These are phyloP conservation scores for Periophthalmus modestus DNA, from an alignment of 2,113 vertebrate species.

Conservation along the genomic window DNA sequence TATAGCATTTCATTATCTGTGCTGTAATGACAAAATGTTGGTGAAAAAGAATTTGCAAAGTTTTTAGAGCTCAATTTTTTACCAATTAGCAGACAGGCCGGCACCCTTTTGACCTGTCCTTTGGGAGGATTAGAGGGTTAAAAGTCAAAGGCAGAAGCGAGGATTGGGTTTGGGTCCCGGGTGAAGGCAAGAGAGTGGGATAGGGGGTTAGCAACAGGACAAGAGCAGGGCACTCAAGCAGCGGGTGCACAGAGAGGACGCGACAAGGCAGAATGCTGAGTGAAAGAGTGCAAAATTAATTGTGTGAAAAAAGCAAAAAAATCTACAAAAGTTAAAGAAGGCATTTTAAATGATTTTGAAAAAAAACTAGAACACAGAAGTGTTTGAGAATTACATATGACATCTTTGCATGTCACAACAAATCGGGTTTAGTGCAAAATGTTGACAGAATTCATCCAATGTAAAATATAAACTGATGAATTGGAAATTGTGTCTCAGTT, in stretches of 20 bases:
- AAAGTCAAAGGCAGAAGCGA: slow-evolving; percentile 71
- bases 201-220: slow-evolving; percentile 18
- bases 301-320: not conserved
- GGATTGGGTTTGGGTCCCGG: slow-evolving; percentile 39
- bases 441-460: not conserved
- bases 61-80: slow-evolving; percentile 27
- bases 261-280: slow-evolving; percentile 53
- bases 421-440: not conserved
- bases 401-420: not conserved
- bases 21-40: slow-evolving; percentile 18
- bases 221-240: slow-evolving; percentile 39
- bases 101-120: slow-evolving; percentile 29
- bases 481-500: too few species aligned
- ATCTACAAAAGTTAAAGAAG: too few species aligned
- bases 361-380: not conserved
- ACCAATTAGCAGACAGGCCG: slow-evolving; percentile 56
- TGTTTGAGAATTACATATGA: not conserved
- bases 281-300: slow-evolving; percentile 20
- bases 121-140: slow-evolving; percentile 72
- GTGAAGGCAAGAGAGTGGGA: slow-evolving; percentile 29
- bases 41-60: not conserved
- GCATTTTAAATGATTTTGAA: not conserved
- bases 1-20: slow-evolving; percentile 53
- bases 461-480: too few species aligned
- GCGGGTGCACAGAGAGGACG: slow-evolving; percentile 35